These are phyloP conservation scores for Clistopyga incitator DNA, from an alignment of 2,888 invertebrate species.

Conservation along the genomic window DNA sequence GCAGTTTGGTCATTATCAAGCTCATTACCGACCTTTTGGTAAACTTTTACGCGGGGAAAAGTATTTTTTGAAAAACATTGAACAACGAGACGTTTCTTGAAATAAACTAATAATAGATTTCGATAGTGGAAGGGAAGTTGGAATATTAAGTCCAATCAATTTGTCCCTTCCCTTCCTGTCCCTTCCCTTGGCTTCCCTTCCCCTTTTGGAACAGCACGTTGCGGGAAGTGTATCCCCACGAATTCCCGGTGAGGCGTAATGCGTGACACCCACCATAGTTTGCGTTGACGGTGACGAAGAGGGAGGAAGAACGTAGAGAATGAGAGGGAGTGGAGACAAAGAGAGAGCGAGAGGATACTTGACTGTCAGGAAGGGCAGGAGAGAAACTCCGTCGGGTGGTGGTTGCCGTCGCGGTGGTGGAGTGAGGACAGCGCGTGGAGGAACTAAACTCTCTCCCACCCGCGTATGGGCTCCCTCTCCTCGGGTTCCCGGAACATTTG, in stretches of 20 bases:
- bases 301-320: constrained; percentile 63
- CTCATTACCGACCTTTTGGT: too few relatives aligned
- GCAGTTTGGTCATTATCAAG: too few relatives aligned
- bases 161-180: constrained; percentile 73
- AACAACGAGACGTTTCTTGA: too few relatives aligned
- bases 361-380: constrained; percentile 68
- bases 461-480: constrained; percentile 41
- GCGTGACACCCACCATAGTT: constrained; percentile 66
- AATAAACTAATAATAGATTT: too few relatives aligned
- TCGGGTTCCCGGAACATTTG: constrained; percentile 46
- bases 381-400: constrained; percentile 68
- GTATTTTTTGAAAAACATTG: too few relatives aligned
- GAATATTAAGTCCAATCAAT: neutral
- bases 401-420: constrained; percentile 31
- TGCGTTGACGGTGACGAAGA: constrained; percentile 56
- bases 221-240: constrained; percentile 66
- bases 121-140: too few relatives aligned
- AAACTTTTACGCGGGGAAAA: too few relatives aligned
- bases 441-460: constrained; percentile 63
- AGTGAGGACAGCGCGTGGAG: constrained; percentile 61
- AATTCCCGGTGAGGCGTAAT: constrained; percentile 72
- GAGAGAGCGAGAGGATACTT: constrained; percentile 32
- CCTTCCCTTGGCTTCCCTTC: constrained; percentile 58
- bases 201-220: constrained; percentile 29
- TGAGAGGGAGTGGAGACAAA: constrained; percentile 54